These are phyloP conservation scores for Calycopis cecrops DNA, from an alignment of 1,140 invertebrate species.

Conservation along the genomic window DNA sequence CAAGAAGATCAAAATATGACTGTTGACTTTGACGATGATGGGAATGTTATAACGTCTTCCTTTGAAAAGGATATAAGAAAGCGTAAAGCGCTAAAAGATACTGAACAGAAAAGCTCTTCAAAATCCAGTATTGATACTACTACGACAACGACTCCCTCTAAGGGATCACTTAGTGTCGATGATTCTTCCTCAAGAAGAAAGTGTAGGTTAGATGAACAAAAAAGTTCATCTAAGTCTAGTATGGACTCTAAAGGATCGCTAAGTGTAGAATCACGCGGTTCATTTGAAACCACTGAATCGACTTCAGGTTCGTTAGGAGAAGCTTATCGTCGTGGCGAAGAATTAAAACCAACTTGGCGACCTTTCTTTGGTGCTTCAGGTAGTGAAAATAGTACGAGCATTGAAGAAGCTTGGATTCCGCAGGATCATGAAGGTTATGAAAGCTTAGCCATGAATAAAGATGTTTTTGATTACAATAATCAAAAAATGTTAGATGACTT, in stretches of 20 bases:
- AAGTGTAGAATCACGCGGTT: slow-evolving; percentile 80
- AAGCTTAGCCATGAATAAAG: slow-evolving; percentile 65
- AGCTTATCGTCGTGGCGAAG: slow-evolving; percentile 79
- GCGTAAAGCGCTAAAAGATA: slow-evolving; percentile 54
- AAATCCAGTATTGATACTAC: slow-evolving; percentile 70
- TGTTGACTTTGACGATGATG: slow-evolving; percentile 69
- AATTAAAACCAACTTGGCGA: slow-evolving; percentile 85
- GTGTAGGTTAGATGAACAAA: slow-evolving; percentile 67
- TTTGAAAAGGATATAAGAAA: slow-evolving; percentile 61
- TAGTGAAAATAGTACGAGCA: slow-evolving; percentile 82
- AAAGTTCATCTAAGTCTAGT: slow-evolving; percentile 77
- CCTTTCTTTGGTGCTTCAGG: slow-evolving; percentile 88
- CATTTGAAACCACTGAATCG: slow-evolving; percentile 82
- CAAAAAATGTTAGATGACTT: slow-evolving; percentile 69
- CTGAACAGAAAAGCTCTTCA: slow-evolving; percentile 69
- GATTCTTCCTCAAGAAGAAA: slow-evolving; percentile 69
- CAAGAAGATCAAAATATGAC: slow-evolving; percentile 74
- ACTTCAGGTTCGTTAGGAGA: slow-evolving; percentile 83
- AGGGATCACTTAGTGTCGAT: slow-evolving; percentile 70
- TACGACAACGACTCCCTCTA: slow-evolving; percentile 65
- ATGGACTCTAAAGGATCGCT: slow-evolving; percentile 77
- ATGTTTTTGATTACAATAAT: slow-evolving; percentile 66
- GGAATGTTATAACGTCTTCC: slow-evolving; percentile 64
- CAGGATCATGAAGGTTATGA: slow-evolving; percentile 83
- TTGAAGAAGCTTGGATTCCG: slow-evolving; percentile 87